Evolutionary conservation across 2,797 vertebrate species (phyloP).

Genomic region (Fistularia commersonii): DNA sequence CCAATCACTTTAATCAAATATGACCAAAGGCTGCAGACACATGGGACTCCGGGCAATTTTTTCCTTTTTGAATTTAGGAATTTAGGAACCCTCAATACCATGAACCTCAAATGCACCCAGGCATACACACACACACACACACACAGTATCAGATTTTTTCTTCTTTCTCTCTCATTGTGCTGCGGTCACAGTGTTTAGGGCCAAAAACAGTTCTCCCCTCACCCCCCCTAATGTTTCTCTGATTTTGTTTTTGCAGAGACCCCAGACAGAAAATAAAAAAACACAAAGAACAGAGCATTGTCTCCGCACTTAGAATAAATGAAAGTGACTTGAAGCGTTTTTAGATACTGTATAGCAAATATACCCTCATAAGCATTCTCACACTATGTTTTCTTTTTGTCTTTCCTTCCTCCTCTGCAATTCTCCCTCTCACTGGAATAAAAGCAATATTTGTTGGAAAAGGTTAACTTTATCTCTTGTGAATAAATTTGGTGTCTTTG

Average conservation of each 20-base stretch:
- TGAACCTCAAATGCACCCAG: constrained; percentile 1
- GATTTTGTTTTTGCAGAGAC: neutral
- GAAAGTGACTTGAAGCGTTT: constrained; percentile 5
- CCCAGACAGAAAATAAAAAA: neutral
- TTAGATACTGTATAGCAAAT: constrained; percentile 1
- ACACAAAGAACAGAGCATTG: neutral
- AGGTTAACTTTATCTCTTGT: too few relatives aligned
- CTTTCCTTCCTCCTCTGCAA: neutral
- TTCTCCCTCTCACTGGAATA: neutral
- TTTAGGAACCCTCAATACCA: constrained; percentile 24
- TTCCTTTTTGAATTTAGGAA: constrained; percentile 16
- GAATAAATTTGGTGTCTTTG: too few relatives aligned
- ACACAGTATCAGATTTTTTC: constrained; percentile 58
- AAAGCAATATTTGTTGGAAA: too few relatives aligned
- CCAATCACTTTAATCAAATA: constrained; percentile 57
- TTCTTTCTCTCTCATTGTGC: constrained; percentile 7
- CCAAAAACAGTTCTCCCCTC: constrained; percentile 15
- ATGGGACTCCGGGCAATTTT: constrained; percentile 14
- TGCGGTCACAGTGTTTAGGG: constrained; percentile 8
- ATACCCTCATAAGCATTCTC: neutral
- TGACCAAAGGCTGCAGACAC: constrained; percentile 29
- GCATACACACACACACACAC: constrained; percentile 15
- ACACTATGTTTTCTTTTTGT: neutral
- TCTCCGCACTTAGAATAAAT: constrained; percentile 9
- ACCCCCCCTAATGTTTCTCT: neutral